A percentile compares a stretch with the other conserved stretches of the same genome.
Conservation (phyloP, 2,797 vertebrate species). For the Rhincodon typus region DNA sequence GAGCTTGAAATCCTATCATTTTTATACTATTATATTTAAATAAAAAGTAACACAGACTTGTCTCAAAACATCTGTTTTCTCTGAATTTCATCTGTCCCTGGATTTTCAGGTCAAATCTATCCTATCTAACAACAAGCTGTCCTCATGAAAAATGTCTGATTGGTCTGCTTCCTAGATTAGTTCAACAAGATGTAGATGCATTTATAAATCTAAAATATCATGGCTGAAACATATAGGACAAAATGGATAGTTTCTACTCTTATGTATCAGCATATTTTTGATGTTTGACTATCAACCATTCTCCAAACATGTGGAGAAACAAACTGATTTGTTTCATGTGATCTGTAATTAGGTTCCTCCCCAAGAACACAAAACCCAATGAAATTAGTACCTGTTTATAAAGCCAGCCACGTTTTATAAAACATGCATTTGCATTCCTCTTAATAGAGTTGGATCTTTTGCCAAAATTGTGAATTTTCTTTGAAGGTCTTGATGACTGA, state of each 20-base stretch:
- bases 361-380: background rate
- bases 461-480: constrained; percentile 95
- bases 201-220: background rate
- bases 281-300: background rate
- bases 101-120: background rate
- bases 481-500: constrained; percentile 84
- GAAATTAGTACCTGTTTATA: constrained; percentile 84
- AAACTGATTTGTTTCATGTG: background rate
- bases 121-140: background rate
- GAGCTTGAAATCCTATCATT: background rate
- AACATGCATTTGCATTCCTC: constrained; percentile 85
- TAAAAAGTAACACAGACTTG: background rate
- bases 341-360: background rate
- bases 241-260: too few species aligned
- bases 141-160: background rate
- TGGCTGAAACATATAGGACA: background rate
- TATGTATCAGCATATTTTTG: background rate
- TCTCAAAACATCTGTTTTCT: background rate
- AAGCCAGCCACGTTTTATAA: constrained; percentile 87
- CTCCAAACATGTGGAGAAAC: background rate
- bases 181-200: background rate
- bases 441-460: constrained; percentile 97
- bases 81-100: background rate
- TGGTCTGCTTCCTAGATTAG: background rate
- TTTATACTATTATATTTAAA: background rate